Percentiles rank a stretch among this genome's conserved stretches.
phyloP scores from a whole-genome alignment of 2,113 vertebrate genomes.

The Pseudopipra pipra region DNA sequence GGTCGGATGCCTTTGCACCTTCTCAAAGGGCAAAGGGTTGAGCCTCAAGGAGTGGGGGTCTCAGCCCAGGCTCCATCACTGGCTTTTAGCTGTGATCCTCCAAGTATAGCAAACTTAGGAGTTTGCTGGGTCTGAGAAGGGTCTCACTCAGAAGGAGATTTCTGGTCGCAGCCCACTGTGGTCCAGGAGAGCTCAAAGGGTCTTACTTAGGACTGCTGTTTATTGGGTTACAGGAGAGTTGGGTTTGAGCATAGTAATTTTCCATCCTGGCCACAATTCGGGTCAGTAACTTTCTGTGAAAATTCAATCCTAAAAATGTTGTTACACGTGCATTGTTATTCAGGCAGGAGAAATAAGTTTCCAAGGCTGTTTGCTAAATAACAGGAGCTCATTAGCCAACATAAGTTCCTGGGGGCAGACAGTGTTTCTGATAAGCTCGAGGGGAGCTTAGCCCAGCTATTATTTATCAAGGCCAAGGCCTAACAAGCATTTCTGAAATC shows the following conservation, averaged over 20 bases:
- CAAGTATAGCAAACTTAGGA: background rate
- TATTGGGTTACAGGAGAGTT: background rate
- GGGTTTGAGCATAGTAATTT: background rate
- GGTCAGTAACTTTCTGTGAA: background rate
- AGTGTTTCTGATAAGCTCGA: background rate
- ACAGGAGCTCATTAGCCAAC: background rate
- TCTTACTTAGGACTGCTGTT: background rate
- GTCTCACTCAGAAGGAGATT: background rate
- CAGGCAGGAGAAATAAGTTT: background rate
- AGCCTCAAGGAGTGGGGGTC: accelerated
- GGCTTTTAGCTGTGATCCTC: background rate
- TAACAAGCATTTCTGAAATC: background rate
- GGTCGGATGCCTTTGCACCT: background rate
- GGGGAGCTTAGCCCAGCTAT: background rate
- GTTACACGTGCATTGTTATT: background rate
- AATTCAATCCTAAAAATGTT: background rate
- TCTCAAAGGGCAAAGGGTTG: background rate
- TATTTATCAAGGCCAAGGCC: background rate
- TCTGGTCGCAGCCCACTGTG: background rate
- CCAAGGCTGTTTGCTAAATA: background rate
- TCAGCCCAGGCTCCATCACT: background rate
- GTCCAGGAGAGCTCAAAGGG: background rate
- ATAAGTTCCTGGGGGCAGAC: background rate
- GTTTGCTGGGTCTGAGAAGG: accelerated
- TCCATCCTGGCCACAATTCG: background rate